Conservation (phyloP, 2,113 vertebrate genomes). For the Tenrec ecaudatus region DNA sequence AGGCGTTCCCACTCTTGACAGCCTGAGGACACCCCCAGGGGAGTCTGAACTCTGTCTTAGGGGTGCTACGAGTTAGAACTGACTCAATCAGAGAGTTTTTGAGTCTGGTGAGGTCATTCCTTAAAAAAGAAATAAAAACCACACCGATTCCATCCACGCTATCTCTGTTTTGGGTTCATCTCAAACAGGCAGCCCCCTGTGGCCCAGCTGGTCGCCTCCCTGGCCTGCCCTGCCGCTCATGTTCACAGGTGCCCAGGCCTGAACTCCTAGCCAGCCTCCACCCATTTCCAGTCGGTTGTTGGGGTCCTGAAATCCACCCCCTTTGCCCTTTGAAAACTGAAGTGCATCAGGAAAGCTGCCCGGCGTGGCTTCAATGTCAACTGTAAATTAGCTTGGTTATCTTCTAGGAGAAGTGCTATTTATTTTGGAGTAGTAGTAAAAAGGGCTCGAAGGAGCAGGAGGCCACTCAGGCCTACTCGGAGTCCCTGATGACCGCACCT, state of each 20-base stretch:
- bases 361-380: not conserved
- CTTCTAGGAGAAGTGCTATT: constrained; percentile 90
- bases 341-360: not conserved
- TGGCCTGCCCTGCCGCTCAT: fast-evolving
- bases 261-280: fast-evolving
- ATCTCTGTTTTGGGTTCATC: not conserved
- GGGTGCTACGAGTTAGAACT: too few relatives aligned
- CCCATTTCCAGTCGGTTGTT: too few relatives aligned
- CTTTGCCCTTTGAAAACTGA: not conserved
- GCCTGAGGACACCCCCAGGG: too few relatives aligned
- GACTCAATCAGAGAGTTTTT: too few relatives aligned
- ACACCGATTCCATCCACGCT: not conserved
- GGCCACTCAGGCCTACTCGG: constrained; percentile 82
- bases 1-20: too few relatives aligned
- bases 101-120: not conserved
- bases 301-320: not conserved
- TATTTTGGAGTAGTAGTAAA: constrained; percentile 90
- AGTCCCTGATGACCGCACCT: constrained; percentile 82
- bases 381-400: constrained; percentile 88
- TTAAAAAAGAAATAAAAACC: not conserved
- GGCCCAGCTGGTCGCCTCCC: fast-evolving
- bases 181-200: not conserved
- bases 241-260: not conserved
- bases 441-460: constrained; percentile 86
- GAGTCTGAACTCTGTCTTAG: too few relatives aligned